Base-by-base conservation (phyloP, 2,888 invertebrate species). In the Dusona sp. region DNA sequence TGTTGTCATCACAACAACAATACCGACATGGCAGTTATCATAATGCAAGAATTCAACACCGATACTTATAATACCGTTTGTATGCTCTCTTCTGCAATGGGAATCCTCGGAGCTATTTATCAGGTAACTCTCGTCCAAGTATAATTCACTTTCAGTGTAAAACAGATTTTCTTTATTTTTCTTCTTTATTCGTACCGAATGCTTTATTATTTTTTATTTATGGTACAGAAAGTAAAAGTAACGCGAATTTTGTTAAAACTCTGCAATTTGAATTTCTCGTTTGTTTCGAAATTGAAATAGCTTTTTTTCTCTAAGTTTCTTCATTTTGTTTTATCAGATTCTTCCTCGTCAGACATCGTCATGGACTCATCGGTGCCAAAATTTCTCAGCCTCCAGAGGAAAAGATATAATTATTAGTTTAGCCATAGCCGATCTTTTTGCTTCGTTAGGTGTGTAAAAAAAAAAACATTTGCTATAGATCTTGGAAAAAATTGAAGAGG, bases 341-440 rank as follows among this genome's bases (percentile, higher is more conserved):
- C 94, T 96, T 89, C 97, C 97, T 33, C 94, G 96, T 89, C 95
- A 96, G 89, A 94, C 95, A 86, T 94, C 95, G 57, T 94, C 94
- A 67, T 94, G 95, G 85, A 94, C 95, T 83, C 95, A 95, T 87
- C 94, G 96, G 87, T 95, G 95, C 95, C 94, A 95, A 79, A 95
- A 95, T 42, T 95, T 95, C 87, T 95, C 96, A 57, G 95, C 96
- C n/a, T 95, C 95, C 22, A 95, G 97, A 89, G 97, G 97, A 42
- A 95, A 97, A 87, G 95, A 95, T 89, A 97, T 97, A 86, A 97
- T 97, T 85, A 95, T 97, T 79, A 97, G 97, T 97, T 94, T 98
- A 80, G 97, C 97, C 8, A 94, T 97, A 68, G 97, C 97, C 57
- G 98, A 98, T 95, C 95, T 98, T 48, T 94, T 97, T 87, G 98